Base-by-base conservation (phyloP, 1,140 invertebrate genomes). In the Scaptomyza hsui region DNA sequence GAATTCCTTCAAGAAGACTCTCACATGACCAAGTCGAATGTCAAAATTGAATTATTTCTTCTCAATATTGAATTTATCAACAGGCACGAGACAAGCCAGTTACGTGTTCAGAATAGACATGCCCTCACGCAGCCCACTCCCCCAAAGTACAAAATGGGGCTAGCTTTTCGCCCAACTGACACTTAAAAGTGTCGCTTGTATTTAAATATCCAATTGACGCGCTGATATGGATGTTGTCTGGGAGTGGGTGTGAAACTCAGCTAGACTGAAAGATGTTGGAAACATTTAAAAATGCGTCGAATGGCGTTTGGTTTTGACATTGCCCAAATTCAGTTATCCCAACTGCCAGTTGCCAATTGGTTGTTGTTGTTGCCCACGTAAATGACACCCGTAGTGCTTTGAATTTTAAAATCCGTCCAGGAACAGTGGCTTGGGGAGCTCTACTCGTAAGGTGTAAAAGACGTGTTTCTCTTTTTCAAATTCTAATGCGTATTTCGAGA, bases 21-120 rank as follows among this genome's bases (percentile, higher is more conserved):
- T 24, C 32, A 32, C 63, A 42, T 67, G 49, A 42, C 47, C 56
- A 26, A 63, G 24, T 10, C 24, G 35, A 56, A 55, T 64, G 32
- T 63, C 44, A 59, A 89, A 89, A 89, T 89, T 89, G 32, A 88
- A 85, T 89, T 89, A 89, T 89, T 78, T 82, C 78, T 79, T 73
- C 79, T 74, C 86, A 86, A 89, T 89, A 89, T 89, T 89, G 55
- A 89, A 89, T 89, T 89, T 86, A 79, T 82, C 78, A 89, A 56
- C 29, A 32, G 67, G 47, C 80, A 72, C 70, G 75, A 77, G 62
- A 75, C 60, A 56, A 52, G 44, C 42, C 56, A 35, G 32, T 41
- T 77, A 89, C 83, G 86, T 89, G 86, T 72, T 57, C 57, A 18
- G 86, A 81, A 89, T 89, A 74, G 69, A 72, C 41, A 70, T 70